A percentile compares a stretch with the other conserved stretches of the same genome.
Conservation (phyloP, 1,140 invertebrate genomes). For the Thaumatotibia leucotreta region DNA sequence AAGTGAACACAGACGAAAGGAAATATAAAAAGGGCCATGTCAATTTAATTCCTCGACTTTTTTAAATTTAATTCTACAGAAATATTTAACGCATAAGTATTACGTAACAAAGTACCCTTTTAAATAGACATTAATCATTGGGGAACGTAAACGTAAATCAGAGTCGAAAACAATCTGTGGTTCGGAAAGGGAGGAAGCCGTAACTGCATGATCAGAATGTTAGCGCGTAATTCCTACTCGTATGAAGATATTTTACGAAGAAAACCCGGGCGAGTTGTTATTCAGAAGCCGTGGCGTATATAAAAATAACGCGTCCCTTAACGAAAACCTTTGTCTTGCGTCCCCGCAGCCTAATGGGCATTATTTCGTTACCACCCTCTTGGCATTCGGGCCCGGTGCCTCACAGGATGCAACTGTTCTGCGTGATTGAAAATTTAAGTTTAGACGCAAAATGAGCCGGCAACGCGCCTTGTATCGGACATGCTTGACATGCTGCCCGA, state of each 20-base stretch:
- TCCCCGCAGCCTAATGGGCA: constrained; percentile 50
- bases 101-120: constrained; percentile 39
- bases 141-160: constrained; percentile 55
- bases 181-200: constrained; percentile 55
- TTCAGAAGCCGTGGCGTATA: constrained; percentile 62
- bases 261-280: constrained; percentile 62
- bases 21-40: constrained; percentile 61
- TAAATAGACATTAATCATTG: constrained; percentile 60
- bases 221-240: constrained; percentile 60
- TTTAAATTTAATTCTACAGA: not conserved
- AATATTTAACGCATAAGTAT: not conserved
- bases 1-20: constrained; percentile 70
- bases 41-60: constrained; percentile 41
- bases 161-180: constrained; percentile 46
- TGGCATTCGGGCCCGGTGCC: constrained; percentile 64
- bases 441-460: not conserved
- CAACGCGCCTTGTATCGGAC: not conserved
- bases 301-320: constrained; percentile 69
- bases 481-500: not conserved
- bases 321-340: constrained; percentile 61
- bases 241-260: constrained; percentile 73
- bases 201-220: constrained; percentile 65
- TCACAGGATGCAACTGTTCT: constrained; percentile 67
- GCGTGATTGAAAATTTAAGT: constrained; percentile 47
- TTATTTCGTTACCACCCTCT: constrained; percentile 53